A percentile compares a stretch with the other conserved stretches of the same genome.
Evolutionary conservation across 2,888 invertebrate genomes (phyloP).

Genomic region (Drosophila robusta): DNA sequence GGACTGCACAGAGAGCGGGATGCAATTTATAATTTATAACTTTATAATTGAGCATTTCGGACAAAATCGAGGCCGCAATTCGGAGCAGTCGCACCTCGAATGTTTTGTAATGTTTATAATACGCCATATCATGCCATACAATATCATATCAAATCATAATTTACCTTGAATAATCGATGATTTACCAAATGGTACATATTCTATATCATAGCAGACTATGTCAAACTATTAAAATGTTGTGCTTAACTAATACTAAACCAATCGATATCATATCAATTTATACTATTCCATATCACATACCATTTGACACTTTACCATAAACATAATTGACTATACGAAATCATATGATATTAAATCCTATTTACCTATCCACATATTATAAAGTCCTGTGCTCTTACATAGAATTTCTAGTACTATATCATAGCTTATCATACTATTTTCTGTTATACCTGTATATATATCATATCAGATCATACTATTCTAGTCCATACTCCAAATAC

Average conservation of each 20-base stretch:
- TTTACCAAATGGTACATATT: neutral
- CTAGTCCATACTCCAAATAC: too few relatives aligned
- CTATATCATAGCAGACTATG: neutral
- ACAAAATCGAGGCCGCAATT: neutral
- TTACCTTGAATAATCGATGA: neutral
- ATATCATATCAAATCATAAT: neutral
- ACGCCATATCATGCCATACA: neutral
- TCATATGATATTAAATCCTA: too few relatives aligned
- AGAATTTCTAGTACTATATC: neutral
- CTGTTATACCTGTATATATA: too few relatives aligned
- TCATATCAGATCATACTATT: too few relatives aligned
- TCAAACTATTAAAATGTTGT: too few relatives aligned
- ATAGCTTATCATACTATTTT: neutral
- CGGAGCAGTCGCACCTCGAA: slow-evolving; percentile 1
- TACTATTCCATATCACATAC: too few relatives aligned
- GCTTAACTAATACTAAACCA: too few relatives aligned
- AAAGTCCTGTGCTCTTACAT: too few relatives aligned
- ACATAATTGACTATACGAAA: too few relatives aligned
- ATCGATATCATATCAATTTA: too few relatives aligned
- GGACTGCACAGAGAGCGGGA: neutral
- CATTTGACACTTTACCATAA: too few relatives aligned
- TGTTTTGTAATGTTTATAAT: slow-evolving; percentile 19
- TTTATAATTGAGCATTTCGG: slow-evolving; percentile 16
- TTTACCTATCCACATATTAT: too few relatives aligned
- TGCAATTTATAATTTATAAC: slow-evolving; percentile 23